Conservation (phyloP, 2,797 vertebrate genomes). For the Phoeniculus purpureus region DNA sequence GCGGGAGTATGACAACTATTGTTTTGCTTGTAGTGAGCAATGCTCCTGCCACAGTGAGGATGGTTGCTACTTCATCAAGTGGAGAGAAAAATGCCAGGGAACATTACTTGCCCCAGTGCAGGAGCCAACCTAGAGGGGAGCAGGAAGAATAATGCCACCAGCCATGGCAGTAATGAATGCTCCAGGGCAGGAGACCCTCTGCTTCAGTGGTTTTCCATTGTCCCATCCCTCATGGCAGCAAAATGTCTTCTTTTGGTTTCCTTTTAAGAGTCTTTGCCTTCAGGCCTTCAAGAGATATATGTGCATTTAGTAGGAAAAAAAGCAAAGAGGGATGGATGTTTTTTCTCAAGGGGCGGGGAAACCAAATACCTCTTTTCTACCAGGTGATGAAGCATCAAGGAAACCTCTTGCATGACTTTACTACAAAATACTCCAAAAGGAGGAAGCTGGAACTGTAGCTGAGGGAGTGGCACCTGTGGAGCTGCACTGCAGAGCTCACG, state of each 20-base stretch:
- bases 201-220: conserved; percentile 12
- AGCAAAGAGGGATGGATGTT: not conserved
- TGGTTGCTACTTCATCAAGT: not conserved
- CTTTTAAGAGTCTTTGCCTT: not conserved
- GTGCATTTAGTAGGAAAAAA: not conserved
- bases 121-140: not conserved
- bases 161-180: not conserved
- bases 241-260: conserved; percentile 4
- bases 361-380: not conserved
- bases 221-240: not conserved
- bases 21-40: not conserved
- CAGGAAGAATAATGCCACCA: not conserved
- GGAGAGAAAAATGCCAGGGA: not conserved
- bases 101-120: not conserved
- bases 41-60: not conserved
- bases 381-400: not conserved
- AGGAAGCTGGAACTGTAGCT: not conserved
- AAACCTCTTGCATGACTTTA: not conserved
- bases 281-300: not conserved
- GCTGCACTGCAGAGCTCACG: not conserved
- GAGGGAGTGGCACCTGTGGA: not conserved
- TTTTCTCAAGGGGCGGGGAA: not conserved
- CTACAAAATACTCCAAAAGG: not conserved
- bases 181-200: not conserved
- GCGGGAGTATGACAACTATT: not conserved